Evolutionary conservation across 2,797 vertebrate species (phyloP).

Genomic region (Eulemur albifrons): DNA sequence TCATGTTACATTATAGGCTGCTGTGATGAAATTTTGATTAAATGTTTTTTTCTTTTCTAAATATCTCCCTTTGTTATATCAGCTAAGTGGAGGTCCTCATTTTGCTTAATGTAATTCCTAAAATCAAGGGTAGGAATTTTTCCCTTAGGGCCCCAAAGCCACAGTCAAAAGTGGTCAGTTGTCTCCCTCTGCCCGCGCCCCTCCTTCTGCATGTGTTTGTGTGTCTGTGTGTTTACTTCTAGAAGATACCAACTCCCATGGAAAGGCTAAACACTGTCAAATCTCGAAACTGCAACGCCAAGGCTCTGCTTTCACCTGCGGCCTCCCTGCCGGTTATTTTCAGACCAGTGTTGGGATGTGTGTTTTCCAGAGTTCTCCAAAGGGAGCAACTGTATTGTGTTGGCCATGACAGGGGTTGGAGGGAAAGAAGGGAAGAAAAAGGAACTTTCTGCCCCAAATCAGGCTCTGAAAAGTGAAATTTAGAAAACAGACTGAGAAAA

Average conservation of each 20-base stretch:
- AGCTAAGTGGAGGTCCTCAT: not conserved
- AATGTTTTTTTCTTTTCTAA: constrained; percentile 18
- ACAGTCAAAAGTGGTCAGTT: not conserved
- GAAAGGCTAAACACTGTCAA: not conserved
- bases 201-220: not conserved
- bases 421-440: not conserved
- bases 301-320: not conserved
- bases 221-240: not conserved
- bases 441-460: not conserved
- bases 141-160: not conserved
- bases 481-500: constrained; percentile 62
- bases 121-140: not conserved
- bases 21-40: not conserved
- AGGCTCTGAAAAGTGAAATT: constrained; percentile 52
- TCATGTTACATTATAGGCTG: not conserved
- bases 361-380: not conserved
- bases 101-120: not conserved
- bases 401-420: no score
- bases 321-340: not conserved
- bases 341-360: not conserved
- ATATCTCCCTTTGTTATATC: constrained; percentile 1
- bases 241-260: not conserved
- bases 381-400: not conserved
- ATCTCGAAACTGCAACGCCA: not conserved
- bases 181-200: not conserved